phyloP scores from a whole-genome alignment of 64 coral and sea anemone species.

The Porites lutea region DNA sequence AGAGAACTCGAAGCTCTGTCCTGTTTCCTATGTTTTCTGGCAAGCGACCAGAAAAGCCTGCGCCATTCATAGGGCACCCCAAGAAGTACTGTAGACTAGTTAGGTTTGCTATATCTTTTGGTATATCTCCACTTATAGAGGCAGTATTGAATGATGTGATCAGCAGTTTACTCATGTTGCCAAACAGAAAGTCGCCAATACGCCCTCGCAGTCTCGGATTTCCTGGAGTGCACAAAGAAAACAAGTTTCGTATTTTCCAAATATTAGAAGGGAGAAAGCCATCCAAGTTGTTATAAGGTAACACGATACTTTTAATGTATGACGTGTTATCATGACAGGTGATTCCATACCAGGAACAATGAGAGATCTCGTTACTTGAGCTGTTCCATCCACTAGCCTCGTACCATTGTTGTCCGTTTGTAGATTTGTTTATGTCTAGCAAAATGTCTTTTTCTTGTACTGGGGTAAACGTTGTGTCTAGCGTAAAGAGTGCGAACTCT shows the following conservation, averaged over 20 bases:
- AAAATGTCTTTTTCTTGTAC: constrained; percentile 23
- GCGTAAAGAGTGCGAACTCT: neutral
- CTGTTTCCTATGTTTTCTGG: constrained; percentile 14
- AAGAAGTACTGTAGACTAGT: neutral
- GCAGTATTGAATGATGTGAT: neutral
- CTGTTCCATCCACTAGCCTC: constrained; percentile 15
- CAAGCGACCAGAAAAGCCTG: neutral
- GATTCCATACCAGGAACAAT: constrained; percentile 29
- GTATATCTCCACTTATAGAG: constrained; percentile 5
- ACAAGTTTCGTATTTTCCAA: constrained; percentile 9
- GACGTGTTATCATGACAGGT: neutral
- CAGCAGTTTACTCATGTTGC: constrained; percentile 16
- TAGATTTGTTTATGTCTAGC: constrained; percentile 20
- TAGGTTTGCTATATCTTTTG: neutral
- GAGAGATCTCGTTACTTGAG: neutral
- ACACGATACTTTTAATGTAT: neutral
- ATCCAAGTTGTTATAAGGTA: constrained; percentile 26
- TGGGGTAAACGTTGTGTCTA: neutral
- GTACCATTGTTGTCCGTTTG: constrained; percentile 48
- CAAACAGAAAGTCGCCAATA: constrained; percentile 25
- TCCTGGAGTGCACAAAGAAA: neutral
- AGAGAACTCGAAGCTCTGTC: constrained; percentile 5
- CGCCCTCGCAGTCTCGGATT: neutral
- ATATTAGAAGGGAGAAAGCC: constrained; percentile 11
- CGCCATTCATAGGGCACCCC: neutral